Conservation (phyloP, 2,888 invertebrate species). For the Falcaria lacertinaria region DNA sequence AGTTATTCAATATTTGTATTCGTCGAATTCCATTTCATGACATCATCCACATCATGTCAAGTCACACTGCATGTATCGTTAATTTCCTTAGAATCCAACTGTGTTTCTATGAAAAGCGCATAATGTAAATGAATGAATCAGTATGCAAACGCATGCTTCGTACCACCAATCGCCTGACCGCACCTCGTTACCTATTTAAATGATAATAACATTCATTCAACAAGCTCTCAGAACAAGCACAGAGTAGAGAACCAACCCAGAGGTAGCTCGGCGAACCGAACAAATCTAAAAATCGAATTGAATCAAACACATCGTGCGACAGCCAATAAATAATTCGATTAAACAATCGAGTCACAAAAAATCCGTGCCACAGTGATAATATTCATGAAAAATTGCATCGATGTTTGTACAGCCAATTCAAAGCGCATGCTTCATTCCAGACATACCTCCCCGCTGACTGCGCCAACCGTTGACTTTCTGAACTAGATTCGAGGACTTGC, state of each 20-base stretch:
- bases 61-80: slow-evolving; percentile 9
- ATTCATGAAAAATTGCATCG: slow-evolving; percentile 3
- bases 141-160: slow-evolving; percentile 45
- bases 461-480: slow-evolving; percentile 74
- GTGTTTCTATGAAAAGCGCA: slow-evolving; percentile 41
- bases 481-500: slow-evolving; percentile 61
- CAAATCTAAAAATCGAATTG: neutral
- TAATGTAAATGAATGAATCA: slow-evolving; percentile 29
- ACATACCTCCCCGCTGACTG: slow-evolving; percentile 76
- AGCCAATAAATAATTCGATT: neutral
- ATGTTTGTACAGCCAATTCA: slow-evolving; percentile 30
- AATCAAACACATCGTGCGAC: neutral
- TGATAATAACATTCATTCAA: slow-evolving; percentile 31
- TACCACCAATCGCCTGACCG: slow-evolving; percentile 27
- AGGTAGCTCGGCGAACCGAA: slow-evolving; percentile 25
- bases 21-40: slow-evolving; percentile 10
- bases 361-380: neutral
- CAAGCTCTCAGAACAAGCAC: slow-evolving; percentile 32
- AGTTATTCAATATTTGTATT: no score
- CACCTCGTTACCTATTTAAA: slow-evolving; percentile 33
- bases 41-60: slow-evolving; percentile 41
- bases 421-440: slow-evolving; percentile 44
- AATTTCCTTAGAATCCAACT: slow-evolving; percentile 40
- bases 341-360: neutral
- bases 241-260: slow-evolving; percentile 42